phyloP scores from a whole-genome alignment of 2,888 invertebrate species.

The Spodoptera littoralis region DNA sequence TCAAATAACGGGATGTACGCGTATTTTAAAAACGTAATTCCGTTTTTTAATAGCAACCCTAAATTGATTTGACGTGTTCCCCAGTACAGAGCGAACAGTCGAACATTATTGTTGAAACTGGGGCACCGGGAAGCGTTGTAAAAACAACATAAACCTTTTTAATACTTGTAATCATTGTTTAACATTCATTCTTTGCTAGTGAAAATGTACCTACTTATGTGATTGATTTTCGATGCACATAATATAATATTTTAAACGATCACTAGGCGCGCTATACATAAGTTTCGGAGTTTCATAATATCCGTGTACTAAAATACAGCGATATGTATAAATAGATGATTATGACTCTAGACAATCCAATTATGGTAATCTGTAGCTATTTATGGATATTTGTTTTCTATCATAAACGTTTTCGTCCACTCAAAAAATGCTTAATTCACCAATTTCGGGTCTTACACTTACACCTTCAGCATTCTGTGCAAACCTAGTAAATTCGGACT shows the following conservation, averaged over 20 bases:
- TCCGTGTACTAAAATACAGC: background rate
- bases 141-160: slow-evolving; percentile 44
- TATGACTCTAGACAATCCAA: no score
- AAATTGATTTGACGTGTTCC: slow-evolving; percentile 35
- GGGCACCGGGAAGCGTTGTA: slow-evolving; percentile 50
- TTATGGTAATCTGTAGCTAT: no score
- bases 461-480: slow-evolving; percentile 23
- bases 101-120: slow-evolving; percentile 28
- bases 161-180: slow-evolving; percentile 37
- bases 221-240: slow-evolving; percentile 35
- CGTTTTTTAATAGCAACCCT: slow-evolving; percentile 45
- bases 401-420: slow-evolving; percentile 1
- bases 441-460: slow-evolving; percentile 14
- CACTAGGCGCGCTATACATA: slow-evolving; percentile 18
- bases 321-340: no score
- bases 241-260: slow-evolving; percentile 29
- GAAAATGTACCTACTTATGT: slow-evolving; percentile 12
- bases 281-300: slow-evolving; percentile 25
- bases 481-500: slow-evolving; percentile 35
- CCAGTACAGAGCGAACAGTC: slow-evolving; percentile 21
- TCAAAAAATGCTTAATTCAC: no score
- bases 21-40: slow-evolving; percentile 26
- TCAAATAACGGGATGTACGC: slow-evolving; percentile 30
- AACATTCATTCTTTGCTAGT: slow-evolving; percentile 23
- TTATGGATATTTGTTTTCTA: no score